Base-by-base conservation (phyloP, 1,140 invertebrate genomes). In the Vanessa atalanta region DNA sequence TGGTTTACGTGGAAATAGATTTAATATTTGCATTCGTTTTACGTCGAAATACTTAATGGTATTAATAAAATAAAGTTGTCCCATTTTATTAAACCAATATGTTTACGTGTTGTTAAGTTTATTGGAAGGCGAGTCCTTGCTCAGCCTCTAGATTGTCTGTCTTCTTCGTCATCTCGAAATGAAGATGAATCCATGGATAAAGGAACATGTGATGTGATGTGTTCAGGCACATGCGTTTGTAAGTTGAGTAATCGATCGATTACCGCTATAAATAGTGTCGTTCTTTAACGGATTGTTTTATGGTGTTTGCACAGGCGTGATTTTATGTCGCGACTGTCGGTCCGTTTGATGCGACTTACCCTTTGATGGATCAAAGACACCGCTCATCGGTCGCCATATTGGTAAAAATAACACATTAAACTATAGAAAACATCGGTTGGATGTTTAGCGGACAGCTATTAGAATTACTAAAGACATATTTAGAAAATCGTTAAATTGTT, bases 351-450 rank as follows among this genome's bases (percentile, higher is more conserved):
- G 79, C 76, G 66, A 78, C 81, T 69, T 55, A 68, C 81, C 81
- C 88, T 91, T 89, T 89, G 88, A 90, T 81, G 80, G 83, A 84
- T 91, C 86, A 91, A 91, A 91, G 81, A 71, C 68, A 72, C 88
- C 89, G 88, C 76, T 79, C 77, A 82, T 80, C 79, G 81, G 80
- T 83, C 80, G 83, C 85, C 86, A 86, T 90, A 87, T 90, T 87
- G 87, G 87, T 89, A 87, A 86, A 88, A 89, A 88, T 86, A 90
- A 88, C 88, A 91, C 86, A 87, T 91, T 84, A 88, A 86, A 85
- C 72, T 81, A 81, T 84, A 75, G 69, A 86, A 79, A 86, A 84
- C 84, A 83, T 83, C 69, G 84, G 77, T 81, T 47, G 73, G 53
- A 64, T 66, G 61, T 75, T 78, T 65, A 57, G 61, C 70, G 70